These are phyloP conservation scores for Agrochola lota DNA, from an alignment of 2,888 invertebrate genomes.

Conservation along the genomic window DNA sequence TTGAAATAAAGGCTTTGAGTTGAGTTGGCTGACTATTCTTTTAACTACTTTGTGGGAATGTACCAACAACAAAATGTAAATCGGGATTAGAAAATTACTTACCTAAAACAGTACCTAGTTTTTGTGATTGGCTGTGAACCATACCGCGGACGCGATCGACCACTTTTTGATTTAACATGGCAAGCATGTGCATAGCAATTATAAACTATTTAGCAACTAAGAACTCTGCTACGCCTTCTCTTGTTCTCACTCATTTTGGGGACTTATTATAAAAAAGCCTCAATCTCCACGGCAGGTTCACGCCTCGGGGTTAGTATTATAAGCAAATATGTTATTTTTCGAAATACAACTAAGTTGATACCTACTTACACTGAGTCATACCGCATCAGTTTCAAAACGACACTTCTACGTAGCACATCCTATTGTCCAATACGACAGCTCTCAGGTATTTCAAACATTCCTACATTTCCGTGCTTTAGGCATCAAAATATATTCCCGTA, in stretches of 20 bases:
- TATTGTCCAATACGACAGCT: not conserved
- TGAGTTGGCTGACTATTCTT: not conserved
- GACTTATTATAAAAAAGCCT: not conserved
- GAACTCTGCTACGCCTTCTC: not conserved
- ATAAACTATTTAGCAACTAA: not conserved
- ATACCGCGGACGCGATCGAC: not conserved
- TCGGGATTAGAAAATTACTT: not conserved
- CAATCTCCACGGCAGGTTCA: not conserved
- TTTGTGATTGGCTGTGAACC: conserved; percentile 4
- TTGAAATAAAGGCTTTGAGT: no score
- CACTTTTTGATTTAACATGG: not conserved
- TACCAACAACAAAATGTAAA: not conserved
- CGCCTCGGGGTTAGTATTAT: not conserved
- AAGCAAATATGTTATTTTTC: not conserved
- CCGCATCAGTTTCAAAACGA: not conserved
- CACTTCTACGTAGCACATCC: not conserved
- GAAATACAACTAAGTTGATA: not conserved
- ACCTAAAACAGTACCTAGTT: no score
- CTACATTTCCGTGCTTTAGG: conserved; percentile 26
- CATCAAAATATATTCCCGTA: conserved; percentile 51
- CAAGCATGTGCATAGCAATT: not conserved
- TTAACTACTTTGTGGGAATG: not conserved
- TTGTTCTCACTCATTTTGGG: not conserved
- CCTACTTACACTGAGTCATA: not conserved
- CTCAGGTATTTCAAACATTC: conserved; percentile 21